Percentiles rank a stretch among this genome's conserved stretches.
These are phyloP conservation scores for Ceyx melanurus DNA, from an alignment of 2,113 vertebrate genomes.

Conservation along the genomic window DNA sequence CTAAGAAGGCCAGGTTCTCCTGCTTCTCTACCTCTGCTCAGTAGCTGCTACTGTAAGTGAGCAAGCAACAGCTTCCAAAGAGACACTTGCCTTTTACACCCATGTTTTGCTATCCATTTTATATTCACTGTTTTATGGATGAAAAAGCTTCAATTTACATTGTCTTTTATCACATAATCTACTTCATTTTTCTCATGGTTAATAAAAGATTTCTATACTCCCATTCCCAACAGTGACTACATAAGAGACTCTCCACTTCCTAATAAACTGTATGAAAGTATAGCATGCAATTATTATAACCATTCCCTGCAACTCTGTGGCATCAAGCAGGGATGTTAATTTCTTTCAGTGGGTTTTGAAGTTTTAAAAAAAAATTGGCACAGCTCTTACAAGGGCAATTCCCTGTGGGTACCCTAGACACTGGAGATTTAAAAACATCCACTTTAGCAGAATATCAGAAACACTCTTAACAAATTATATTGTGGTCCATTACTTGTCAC, in stretches of 20 bases:
- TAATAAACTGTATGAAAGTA: neutral
- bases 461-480: neutral
- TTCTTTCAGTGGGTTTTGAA: neutral
- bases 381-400: neutral
- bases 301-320: neutral
- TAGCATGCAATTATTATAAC: neutral
- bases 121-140: neutral
- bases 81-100: neutral
- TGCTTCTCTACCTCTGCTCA: neutral
- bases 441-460: neutral
- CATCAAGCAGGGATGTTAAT: neutral
- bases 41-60: neutral
- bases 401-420: neutral
- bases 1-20: neutral
- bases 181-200: neutral
- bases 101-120: neutral
- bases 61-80: neutral
- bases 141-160: neutral
- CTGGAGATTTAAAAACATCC: neutral
- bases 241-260: neutral
- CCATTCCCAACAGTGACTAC: neutral
- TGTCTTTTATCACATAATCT: neutral
- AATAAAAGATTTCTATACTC: neutral
- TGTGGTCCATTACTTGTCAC: neutral
- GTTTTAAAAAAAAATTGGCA: neutral